phyloP scores from a whole-genome alignment of 2,113 vertebrate genomes.

The Hydropotes inermis region DNA sequence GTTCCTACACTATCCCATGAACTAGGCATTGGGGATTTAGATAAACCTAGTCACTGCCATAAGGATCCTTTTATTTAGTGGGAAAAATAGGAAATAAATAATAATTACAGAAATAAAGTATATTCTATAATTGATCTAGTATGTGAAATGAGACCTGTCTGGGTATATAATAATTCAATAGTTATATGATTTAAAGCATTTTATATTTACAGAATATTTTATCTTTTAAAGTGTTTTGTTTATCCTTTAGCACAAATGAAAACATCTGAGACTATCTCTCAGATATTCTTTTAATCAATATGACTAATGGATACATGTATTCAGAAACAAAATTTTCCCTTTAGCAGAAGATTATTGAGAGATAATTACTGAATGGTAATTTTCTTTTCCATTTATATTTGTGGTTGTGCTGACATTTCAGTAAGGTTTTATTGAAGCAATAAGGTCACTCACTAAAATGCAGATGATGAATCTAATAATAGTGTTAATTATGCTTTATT shows the following conservation, averaged over 20 bases:
- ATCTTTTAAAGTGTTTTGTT: neutral
- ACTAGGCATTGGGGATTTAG: neutral
- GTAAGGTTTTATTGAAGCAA: slow-evolving; percentile 33
- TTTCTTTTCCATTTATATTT: slow-evolving; percentile 34
- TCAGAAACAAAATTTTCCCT: neutral
- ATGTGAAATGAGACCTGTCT: neutral
- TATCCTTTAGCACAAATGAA: neutral
- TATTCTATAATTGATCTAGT: neutral
- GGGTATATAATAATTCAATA: neutral
- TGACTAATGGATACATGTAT: neutral
- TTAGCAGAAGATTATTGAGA: neutral
- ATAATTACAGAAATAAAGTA: slow-evolving; percentile 19
- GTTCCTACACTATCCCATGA: neutral
- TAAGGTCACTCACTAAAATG: slow-evolving; percentile 21
- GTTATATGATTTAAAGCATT: neutral
- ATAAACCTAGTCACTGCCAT: neutral
- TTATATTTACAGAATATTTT: neutral
- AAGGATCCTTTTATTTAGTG: neutral
- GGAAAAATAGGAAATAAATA: neutral
- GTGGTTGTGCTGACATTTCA: slow-evolving; percentile 8
- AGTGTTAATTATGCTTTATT: slow-evolving; percentile 38
- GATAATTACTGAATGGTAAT: neutral
- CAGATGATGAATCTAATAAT: neutral
- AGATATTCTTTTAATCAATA: slow-evolving; percentile 19
- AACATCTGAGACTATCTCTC: neutral